A percentile compares a stretch with the other conserved stretches of the same genome.
Conservation (phyloP, 2,888 invertebrate species). For the Latrodectus elegans region DNA sequence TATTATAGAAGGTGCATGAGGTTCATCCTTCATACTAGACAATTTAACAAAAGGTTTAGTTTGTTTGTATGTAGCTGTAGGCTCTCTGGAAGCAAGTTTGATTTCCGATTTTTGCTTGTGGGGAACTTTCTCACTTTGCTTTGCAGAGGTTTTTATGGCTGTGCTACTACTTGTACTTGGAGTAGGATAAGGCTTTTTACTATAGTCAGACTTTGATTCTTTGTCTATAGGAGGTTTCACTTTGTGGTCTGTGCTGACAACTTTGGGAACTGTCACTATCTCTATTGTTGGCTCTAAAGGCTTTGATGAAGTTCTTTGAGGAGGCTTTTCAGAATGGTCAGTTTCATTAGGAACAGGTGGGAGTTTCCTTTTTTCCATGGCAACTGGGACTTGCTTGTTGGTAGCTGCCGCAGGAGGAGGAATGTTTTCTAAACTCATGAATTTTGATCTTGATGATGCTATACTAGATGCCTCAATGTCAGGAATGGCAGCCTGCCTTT, state of each 20-base stretch:
- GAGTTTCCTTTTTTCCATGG: conserved; percentile 60
- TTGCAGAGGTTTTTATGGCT: conserved; percentile 26
- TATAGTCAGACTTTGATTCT: conserved; percentile 8
- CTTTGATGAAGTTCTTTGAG: conserved; percentile 17
- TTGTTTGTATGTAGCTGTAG: conserved; percentile 50
- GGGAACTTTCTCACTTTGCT: conserved; percentile 8
- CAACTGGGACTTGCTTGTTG: conserved; percentile 28
- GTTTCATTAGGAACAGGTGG: conserved; percentile 58
- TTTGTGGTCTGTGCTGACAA: conserved; percentile 2
- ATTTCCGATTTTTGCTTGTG: conserved; percentile 47
- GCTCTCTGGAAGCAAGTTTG: conserved; percentile 49
- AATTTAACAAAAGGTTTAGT: conserved; percentile 62
- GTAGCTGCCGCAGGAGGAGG: conserved; percentile 16
- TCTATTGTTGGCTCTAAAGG: conserved; percentile 18
- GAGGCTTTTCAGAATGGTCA: conserved; percentile 8
- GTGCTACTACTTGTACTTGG: conserved; percentile 11
- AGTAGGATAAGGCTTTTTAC: conserved; percentile 3
- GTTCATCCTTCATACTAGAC: conserved; percentile 67
- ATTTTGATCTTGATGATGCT: conserved; percentile 68
- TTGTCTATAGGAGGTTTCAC: neutral
- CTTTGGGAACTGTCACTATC: conserved; percentile 8
- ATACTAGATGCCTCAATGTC: conserved; percentile 58
- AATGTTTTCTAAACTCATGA: conserved; percentile 65
- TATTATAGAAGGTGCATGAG: conserved; percentile 53
- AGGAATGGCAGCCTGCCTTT: conserved; percentile 33